These are phyloP conservation scores for Dryobates pubescens DNA, from an alignment of 2,797 vertebrate species.

Conservation along the genomic window DNA sequence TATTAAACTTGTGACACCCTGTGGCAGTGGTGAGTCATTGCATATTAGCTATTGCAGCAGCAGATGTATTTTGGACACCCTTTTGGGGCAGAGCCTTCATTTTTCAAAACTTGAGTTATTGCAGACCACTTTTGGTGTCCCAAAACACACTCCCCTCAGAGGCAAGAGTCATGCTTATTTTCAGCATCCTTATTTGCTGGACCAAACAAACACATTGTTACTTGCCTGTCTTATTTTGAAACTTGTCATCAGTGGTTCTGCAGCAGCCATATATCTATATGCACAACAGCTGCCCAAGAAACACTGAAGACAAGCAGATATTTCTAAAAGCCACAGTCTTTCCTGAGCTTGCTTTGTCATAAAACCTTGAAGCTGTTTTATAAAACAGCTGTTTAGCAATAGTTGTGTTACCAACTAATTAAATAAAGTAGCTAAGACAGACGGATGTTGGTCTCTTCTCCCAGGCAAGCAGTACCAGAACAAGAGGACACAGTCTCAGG, in stretches of 20 bases:
- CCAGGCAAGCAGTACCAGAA: too few species aligned
- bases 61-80: background rate
- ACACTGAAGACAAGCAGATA: background rate
- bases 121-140: background rate
- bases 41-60: background rate
- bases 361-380: background rate
- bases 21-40: constrained; percentile 62
- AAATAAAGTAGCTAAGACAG: background rate
- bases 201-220: background rate
- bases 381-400: background rate
- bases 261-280: background rate
- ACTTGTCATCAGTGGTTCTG: background rate
- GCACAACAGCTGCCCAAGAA: background rate
- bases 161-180: background rate
- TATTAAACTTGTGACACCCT: constrained; percentile 75
- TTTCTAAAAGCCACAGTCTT: background rate
- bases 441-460: too few species aligned
- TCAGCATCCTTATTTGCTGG: background rate
- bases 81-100: background rate
- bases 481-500: too few species aligned
- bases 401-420: background rate
- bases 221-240: background rate
- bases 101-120: background rate
- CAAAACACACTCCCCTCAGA: background rate
- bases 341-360: background rate